A percentile compares a stretch with the other conserved stretches of the same genome.
phyloP scores from a whole-genome alignment of 2,113 vertebrate genomes.

The Mellivora capensis region DNA sequence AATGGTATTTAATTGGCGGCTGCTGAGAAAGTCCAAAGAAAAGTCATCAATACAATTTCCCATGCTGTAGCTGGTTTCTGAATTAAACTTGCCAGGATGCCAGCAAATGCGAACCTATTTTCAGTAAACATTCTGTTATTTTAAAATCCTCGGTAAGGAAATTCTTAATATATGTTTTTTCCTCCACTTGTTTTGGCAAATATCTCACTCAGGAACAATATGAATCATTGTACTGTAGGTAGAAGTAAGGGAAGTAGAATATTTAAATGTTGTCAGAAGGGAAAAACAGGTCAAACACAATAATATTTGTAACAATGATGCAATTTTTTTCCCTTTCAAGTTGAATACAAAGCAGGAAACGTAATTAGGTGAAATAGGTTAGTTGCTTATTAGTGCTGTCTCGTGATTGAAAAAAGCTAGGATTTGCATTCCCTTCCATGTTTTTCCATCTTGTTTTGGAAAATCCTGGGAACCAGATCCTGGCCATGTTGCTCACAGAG shows the following conservation, averaged over 20 bases:
- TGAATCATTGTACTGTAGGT: conserved; percentile 6
- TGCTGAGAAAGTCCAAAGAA: background rate
- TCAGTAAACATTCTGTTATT: conserved; percentile 47
- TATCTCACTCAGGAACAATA: conserved; percentile 58
- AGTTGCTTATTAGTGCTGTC: conserved; percentile 41
- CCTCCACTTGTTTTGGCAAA: conserved; percentile 53
- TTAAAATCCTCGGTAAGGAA: conserved; percentile 49
- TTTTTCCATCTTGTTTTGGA: conserved; percentile 23
- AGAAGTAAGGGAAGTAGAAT: conserved; percentile 40
- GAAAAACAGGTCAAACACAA: conserved; percentile 54
- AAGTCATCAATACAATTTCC: background rate
- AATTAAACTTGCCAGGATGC: conserved; percentile 21
- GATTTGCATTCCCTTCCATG: background rate
- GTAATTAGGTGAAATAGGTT: conserved; percentile 39
- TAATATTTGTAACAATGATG: conserved; percentile 55
- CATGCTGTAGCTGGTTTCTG: background rate
- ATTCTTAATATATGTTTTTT: conserved; percentile 60
- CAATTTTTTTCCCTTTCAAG: background rate
- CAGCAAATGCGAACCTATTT: background rate
- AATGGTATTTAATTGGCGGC: conserved; percentile 5
- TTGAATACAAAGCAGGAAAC: conserved; percentile 49
- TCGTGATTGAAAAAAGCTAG: background rate
- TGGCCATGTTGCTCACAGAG: background rate
- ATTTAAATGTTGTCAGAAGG: conserved; percentile 54
- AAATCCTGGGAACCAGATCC: background rate